These are phyloP conservation scores for Elymnias hypermnestra DNA, from an alignment of 1,140 invertebrate species.

Conservation along the genomic window DNA sequence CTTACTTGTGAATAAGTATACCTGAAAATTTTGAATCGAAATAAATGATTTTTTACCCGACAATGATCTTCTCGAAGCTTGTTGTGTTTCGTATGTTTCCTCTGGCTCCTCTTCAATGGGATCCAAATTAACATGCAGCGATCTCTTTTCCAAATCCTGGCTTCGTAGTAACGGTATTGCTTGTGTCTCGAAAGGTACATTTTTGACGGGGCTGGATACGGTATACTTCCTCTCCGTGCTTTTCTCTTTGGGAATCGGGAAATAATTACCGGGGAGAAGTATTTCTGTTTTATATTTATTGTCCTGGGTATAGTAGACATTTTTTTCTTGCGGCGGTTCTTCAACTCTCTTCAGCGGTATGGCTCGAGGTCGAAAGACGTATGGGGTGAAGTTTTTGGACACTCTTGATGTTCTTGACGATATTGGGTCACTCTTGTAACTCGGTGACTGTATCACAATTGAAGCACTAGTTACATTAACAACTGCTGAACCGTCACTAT, in stretches of 20 bases:
- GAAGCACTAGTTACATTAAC: constrained; percentile 50
- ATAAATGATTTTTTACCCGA: too few species aligned
- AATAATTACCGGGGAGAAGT: constrained; percentile 70
- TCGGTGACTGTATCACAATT: constrained; percentile 43
- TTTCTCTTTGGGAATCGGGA: constrained; percentile 67
- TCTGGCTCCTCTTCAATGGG: constrained; percentile 46
- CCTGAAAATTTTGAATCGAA: too few species aligned
- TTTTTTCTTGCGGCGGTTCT: constrained; percentile 38
- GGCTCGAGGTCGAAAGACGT: constrained; percentile 51
- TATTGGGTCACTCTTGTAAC: constrained; percentile 22
- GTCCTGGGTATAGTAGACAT: constrained; percentile 40
- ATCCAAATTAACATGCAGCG: constrained; percentile 41
- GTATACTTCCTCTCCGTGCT: constrained; percentile 37
- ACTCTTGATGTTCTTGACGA: constrained; percentile 24
- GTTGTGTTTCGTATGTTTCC: constrained; percentile 33
- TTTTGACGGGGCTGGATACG: constrained; percentile 22
- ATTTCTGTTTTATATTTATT: constrained; percentile 54
- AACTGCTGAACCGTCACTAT: constrained; percentile 41
- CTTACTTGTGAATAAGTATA: too few species aligned
- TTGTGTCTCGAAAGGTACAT: constrained; percentile 40
- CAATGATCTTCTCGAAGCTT: constrained; percentile 56
- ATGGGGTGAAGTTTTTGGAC: constrained; percentile 23
- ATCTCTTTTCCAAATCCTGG: constrained; percentile 47
- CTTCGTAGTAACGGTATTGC: constrained; percentile 53
- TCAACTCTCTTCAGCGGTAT: constrained; percentile 39